Conservation (phyloP, 2,888 invertebrate genomes). For the Saturnia japonica region DNA sequence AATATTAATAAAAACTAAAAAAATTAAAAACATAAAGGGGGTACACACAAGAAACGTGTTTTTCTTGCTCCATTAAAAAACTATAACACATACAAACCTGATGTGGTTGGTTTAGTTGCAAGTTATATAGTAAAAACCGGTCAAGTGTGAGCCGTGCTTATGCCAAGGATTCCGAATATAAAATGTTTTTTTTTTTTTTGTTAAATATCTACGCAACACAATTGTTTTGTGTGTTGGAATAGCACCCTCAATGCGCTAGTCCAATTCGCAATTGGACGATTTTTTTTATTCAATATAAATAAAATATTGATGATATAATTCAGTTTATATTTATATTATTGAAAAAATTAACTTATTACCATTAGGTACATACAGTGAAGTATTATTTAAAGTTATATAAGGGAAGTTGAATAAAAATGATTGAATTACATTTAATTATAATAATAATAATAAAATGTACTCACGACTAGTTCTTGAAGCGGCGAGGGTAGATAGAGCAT, state of each 20-base stretch:
- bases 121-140: background rate
- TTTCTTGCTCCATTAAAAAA: background rate
- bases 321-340: too few species aligned
- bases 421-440: background rate
- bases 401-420: background rate
- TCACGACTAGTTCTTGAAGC: conserved; percentile 96
- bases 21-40: too few species aligned
- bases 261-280: too few species aligned
- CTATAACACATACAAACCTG: background rate
- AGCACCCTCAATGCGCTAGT: background rate
- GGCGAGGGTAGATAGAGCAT: conserved; percentile 90
- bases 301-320: too few species aligned
- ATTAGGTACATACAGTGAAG: background rate
- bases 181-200: background rate
- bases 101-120: background rate
- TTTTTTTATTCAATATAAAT: too few species aligned
- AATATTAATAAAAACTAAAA: background rate
- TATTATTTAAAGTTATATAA: background rate
- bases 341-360: too few species aligned
- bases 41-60: background rate
- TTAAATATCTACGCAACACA: background rate
- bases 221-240: background rate
- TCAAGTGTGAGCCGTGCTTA: background rate
- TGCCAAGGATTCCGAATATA: background rate
- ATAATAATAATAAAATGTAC: conserved; percentile 60